Evolutionary conservation across 2,113 vertebrate genomes (phyloP), one percentile per base, ranked within the genome.

Genomic region (Spermophilus dauricus): DNA sequence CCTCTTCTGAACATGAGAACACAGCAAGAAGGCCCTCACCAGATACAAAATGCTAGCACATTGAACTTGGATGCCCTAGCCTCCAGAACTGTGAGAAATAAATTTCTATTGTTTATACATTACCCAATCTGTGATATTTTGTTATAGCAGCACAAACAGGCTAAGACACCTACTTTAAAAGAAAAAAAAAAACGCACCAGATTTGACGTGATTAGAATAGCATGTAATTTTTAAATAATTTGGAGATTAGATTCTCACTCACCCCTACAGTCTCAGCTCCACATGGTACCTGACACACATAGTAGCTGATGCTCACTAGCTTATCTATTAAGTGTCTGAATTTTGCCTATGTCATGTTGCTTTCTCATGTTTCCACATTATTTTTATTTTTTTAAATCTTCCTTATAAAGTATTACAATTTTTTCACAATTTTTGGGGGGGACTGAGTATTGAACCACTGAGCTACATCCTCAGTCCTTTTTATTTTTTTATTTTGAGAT

Each of bases 361-460:
- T 90, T 92, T 84, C 56, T 95, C 16, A 2, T 67, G 48, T 89
- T 83, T 95, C 75, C 45, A 42, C 16, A 20, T 45, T 94, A 51
- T 39, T 95, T 89, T 92, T 80, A 76, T 45, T 93, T 83, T 94
- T 80, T 76, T 96, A 81, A 94, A 95, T 53, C 13, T 69, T 65
- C 34, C 28, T 81, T 91, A 8, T 73, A 26, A 70, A 84, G 28
- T 51, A 4, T 81, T 91, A 58, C 2, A 20, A 18, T 58, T 58
- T 58, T 58, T 58, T 58, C 18, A 58, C 18, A 58, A 61, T 24
- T 24, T 61, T 61, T 20, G 0, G 58, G 24, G 7, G 58, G 22
- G 2, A 9, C 9, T 61, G 24, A 24, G 58, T 22, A 61, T 61
- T 61, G 24, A 61, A 61, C 58, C 20, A 61, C 58, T 61, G 8